These are phyloP conservation scores for Leptinotarsa rubiginosa DNA, from an alignment of 2,888 invertebrate species.

Conservation along the genomic window DNA sequence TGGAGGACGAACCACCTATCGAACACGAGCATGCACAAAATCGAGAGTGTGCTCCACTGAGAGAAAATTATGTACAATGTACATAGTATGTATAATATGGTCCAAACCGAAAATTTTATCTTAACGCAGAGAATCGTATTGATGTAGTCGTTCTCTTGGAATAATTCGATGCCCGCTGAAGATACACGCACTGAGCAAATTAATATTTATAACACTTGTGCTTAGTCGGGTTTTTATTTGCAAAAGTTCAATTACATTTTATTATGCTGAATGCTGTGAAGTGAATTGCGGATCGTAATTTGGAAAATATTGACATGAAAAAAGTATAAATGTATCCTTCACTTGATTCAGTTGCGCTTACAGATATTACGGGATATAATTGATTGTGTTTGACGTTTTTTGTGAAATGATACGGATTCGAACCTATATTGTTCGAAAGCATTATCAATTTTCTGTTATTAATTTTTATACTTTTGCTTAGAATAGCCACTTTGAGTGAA, in stretches of 20 bases:
- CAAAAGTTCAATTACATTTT: constrained; percentile 9
- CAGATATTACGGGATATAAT: not conserved
- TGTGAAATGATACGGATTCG: not conserved
- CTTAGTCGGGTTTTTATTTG: constrained; percentile 20
- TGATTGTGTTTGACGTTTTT: not conserved
- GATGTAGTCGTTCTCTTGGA: not conserved
- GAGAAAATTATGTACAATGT: constrained; percentile 32
- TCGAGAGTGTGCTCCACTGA: constrained; percentile 52
- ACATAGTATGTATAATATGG: constrained; percentile 28
- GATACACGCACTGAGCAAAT: not conserved
- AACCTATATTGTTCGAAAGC: not conserved
- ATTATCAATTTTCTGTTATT: too few relatives aligned
- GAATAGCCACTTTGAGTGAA: too few relatives aligned
- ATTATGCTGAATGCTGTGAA: constrained; percentile 22
- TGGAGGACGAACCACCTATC: constrained; percentile 52
- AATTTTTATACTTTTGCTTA: too few relatives aligned
- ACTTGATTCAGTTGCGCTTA: not conserved
- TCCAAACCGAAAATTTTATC: constrained; percentile 27
- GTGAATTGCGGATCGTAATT: not conserved
- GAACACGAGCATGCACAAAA: constrained; percentile 50
- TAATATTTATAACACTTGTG: constrained; percentile 12
- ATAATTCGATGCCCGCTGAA: not conserved
- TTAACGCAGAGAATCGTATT: not conserved
- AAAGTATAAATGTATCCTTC: not conserved
- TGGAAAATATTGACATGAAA: not conserved